A percentile compares a stretch with the other conserved stretches of the same genome.
Conservation (phyloP, 2,113 vertebrate genomes). For the Gulo gulo region DNA sequence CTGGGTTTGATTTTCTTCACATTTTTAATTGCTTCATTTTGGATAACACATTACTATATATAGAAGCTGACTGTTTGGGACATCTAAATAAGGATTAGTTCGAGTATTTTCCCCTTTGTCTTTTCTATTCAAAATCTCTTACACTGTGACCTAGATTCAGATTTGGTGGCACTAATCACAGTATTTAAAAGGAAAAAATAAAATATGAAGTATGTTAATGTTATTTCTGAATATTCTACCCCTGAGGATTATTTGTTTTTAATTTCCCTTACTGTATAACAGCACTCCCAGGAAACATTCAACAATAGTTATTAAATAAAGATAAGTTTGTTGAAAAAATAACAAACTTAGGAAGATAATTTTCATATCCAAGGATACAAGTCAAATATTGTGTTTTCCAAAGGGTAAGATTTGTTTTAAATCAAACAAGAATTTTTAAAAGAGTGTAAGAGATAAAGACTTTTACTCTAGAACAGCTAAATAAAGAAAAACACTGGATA, state of each 20-base stretch:
- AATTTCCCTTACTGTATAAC: neutral
- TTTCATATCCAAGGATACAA: neutral
- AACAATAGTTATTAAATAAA: slow-evolving; percentile 14
- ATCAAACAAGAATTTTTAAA: neutral
- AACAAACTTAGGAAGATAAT: neutral
- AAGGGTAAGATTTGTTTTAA: neutral
- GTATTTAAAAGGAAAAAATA: neutral
- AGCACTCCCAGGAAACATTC: neutral
- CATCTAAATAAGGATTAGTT: neutral
- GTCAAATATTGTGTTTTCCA: neutral
- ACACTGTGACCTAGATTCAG: neutral
- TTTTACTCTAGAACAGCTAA: neutral
- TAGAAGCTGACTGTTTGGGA: neutral
- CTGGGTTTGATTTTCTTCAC: neutral
- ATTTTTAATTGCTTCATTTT: neutral
- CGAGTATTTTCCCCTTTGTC: neutral
- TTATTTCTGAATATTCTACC: neutral
- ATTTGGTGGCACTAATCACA: neutral
- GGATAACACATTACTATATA: neutral
- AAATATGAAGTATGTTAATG: neutral
- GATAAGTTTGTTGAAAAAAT: neutral
- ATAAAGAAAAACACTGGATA: neutral
- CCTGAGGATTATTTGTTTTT: neutral
- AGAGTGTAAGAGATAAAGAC: neutral
- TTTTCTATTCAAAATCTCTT: neutral